These are phyloP conservation scores for Chondrosia reniformis DNA, from an alignment of 37 sponge, comb jelly and placozoan species.

Conservation along the genomic window DNA sequence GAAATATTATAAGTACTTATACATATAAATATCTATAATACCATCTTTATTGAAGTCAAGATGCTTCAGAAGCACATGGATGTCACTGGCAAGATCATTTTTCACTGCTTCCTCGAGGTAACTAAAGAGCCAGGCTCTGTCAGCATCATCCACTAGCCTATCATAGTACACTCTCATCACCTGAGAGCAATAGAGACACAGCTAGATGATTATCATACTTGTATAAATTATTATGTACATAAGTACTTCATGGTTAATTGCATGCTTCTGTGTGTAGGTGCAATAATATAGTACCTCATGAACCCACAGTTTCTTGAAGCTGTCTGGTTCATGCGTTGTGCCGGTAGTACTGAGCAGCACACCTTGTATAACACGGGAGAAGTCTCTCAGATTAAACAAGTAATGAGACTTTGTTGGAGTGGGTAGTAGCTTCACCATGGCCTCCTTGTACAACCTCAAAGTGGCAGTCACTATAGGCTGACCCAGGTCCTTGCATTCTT, in stretches of 20 bases:
- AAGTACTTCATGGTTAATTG: background rate
- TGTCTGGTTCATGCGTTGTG: constrained; percentile 30
- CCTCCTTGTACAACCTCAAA: constrained; percentile 82
- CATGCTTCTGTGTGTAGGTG: background rate
- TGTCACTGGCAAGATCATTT: constrained; percentile 58
- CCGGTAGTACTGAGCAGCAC: constrained; percentile 50
- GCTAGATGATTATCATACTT: background rate
- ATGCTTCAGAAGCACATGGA: constrained; percentile 74
- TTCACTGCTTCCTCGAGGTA: constrained; percentile 58
- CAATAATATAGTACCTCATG: constrained; percentile 48
- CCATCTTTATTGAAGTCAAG: constrained; percentile 91
- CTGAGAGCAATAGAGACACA: background rate
- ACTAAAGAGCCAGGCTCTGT: constrained; percentile 84
- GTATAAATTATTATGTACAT: background rate
- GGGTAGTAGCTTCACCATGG: constrained; percentile 88
- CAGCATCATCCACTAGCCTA: constrained; percentile 89
- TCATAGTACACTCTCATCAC: constrained; percentile 95
- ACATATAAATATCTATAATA: background rate
- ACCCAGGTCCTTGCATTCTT: constrained; percentile 71
- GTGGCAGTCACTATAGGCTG: constrained; percentile 74
- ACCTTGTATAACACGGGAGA: constrained; percentile 96
- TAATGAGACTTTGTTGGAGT: constrained; percentile 97
- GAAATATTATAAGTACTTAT: background rate
- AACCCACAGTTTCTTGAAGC: constrained; percentile 58
- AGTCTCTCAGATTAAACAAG: constrained; percentile 95